Base-by-base conservation (phyloP, 2,888 invertebrate genomes). In the Spisula solida region DNA sequence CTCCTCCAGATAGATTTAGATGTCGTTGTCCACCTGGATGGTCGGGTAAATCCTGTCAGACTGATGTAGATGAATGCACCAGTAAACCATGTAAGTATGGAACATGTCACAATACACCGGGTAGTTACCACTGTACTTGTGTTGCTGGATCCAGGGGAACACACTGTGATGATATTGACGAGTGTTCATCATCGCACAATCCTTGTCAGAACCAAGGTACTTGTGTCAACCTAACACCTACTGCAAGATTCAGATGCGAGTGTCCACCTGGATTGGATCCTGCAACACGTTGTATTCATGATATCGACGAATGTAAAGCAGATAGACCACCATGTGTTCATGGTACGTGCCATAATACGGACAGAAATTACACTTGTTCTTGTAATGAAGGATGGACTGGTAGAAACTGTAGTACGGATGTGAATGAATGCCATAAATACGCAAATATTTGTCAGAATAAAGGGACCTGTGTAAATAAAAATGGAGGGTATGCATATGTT, bases 131-230 rank as follows among this genome's bases (percentile, higher is more conserved):
- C 0, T 85, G 85, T 51, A 34, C 18, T 18, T 85, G 85, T 41
- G 31, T 20, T 34, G 4, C 20, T 29, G 85, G 85, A 2, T 51
- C 55, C 31, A 55, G 31, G 20, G 85, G 85, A 34, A 34, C n/a
- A n/a, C 70, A 55, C 10, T 85, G 85, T 79, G 56, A 78, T 55
- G 85, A 85, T 79, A 75, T 78, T 20, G 85, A 85, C 31, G 51
- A 79, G 20, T 85, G 85, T 34, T n/a, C 56, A 51, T 25, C 51
- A 51, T 66, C 60, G 18, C 47, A 81, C n/a, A 51, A n/a, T 31
- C 47, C 51, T 29, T 85, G 85, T 55, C 55, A 70, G 12, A 78
- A 79, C 47, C 51, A 79, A 10, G 85, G 85, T 29, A 85, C 78
- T 20, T 85, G 85, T 81, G 34, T 81, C 18, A 81, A 81, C 55